These are phyloP conservation scores for Pogonomyrmex barbatus DNA, from an alignment of 1,140 invertebrate genomes.

Conservation along the genomic window DNA sequence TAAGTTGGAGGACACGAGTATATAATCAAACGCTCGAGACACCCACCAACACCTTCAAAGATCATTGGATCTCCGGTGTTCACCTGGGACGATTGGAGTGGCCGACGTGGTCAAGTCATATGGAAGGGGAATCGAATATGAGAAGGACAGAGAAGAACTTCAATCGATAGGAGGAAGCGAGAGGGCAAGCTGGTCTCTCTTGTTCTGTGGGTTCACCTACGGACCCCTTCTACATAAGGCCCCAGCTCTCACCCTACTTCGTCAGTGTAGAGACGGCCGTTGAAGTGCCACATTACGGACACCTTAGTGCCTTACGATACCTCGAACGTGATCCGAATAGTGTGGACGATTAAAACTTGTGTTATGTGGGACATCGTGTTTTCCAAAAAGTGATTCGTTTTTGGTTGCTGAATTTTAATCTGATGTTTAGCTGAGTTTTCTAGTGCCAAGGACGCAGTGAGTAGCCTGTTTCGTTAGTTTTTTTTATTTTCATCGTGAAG, in stretches of 20 bases:
- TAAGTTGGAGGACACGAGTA: not conserved
- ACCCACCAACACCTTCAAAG: constrained; percentile 40
- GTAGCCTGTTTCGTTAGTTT: constrained; percentile 20
- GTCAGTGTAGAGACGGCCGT: constrained; percentile 81
- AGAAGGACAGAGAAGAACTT: constrained; percentile 32
- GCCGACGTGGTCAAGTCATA: constrained; percentile 72
- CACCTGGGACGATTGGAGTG: constrained; percentile 77
- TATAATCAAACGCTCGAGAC: constrained; percentile 20
- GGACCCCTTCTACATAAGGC: constrained; percentile 84
- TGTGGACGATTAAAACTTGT: constrained; percentile 31
- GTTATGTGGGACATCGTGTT: constrained; percentile 67
- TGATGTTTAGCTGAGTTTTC: constrained; percentile 66
- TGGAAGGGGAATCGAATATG: constrained; percentile 66
- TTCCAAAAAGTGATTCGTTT: constrained; percentile 58
- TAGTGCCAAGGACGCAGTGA: constrained; percentile 65
- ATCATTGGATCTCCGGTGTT: constrained; percentile 61
- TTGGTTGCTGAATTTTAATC: not conserved
- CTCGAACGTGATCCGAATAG: constrained; percentile 21
- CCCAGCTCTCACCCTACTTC: constrained; percentile 76
- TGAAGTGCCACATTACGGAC: constrained; percentile 67
- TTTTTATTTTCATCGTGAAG: not conserved
- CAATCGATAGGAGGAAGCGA: not conserved
- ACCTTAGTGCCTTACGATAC: constrained; percentile 54
- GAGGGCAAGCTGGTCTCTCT: constrained; percentile 68
- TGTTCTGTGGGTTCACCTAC: constrained; percentile 73